Percentiles rank a stretch among this genome's conserved stretches.
Evolutionary conservation across 2,113 vertebrate species (phyloP).

Genomic region (Falcunculus frontatus): DNA sequence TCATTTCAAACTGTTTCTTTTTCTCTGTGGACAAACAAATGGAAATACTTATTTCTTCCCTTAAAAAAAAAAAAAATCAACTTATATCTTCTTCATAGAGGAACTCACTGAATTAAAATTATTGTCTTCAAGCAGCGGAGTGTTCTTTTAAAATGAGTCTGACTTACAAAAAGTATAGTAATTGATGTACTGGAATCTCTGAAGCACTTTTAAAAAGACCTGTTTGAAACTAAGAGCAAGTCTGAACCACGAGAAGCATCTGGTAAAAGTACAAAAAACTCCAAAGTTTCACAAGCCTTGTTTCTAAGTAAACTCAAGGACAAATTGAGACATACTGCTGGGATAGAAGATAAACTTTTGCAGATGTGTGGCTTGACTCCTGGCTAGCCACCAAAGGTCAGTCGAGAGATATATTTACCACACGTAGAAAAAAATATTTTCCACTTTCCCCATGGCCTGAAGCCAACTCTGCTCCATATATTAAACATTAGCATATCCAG

Average conservation of each 20-base stretch:
- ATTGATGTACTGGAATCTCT: background rate
- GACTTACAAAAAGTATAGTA: background rate
- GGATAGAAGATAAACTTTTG: background rate
- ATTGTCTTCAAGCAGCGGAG: background rate
- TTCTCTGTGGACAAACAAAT: constrained; percentile 74
- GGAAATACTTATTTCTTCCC: background rate
- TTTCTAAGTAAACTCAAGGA: background rate
- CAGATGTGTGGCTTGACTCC: background rate
- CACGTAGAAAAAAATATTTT: background rate
- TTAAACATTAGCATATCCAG: background rate
- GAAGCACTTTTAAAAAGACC: background rate
- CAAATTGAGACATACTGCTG: background rate
- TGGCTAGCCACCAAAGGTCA: background rate
- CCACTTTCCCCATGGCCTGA: background rate
- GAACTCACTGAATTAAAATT: background rate
- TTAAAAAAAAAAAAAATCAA: background rate
- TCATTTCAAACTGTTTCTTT: constrained; percentile 94
- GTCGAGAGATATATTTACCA: background rate
- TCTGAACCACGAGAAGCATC: background rate
- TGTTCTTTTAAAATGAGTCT: background rate
- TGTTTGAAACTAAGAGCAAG: background rate
- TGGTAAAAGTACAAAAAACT: background rate
- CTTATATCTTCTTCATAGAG: background rate
- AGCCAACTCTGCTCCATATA: background rate
- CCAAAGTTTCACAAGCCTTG: background rate